Percentiles rank a stretch among this genome's conserved stretches.
Conservation (phyloP, 2,113 vertebrate species). For the Vulpes ferrilata region DNA sequence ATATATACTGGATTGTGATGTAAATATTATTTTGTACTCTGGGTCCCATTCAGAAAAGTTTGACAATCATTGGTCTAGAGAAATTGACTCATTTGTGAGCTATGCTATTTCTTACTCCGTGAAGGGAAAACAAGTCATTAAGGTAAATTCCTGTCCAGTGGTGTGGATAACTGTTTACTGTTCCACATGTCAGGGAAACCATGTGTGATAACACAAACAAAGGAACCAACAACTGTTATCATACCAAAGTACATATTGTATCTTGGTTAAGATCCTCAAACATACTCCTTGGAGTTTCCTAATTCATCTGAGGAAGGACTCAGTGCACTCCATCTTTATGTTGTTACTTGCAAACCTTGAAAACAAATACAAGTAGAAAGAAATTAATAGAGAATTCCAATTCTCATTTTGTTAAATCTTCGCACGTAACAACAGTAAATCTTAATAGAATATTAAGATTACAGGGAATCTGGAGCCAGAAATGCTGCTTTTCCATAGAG, state of each 20-base stretch:
- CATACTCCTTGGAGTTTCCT: conserved; percentile 22
- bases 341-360: conserved; percentile 70
- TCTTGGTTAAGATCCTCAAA: neutral
- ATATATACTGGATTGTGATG: neutral
- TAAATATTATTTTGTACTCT: neutral
- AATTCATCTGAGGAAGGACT: neutral
- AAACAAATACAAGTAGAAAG: conserved; percentile 53
- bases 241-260: neutral
- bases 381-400: conserved; percentile 35
- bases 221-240: neutral
- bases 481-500: conserved; percentile 27
- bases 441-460: conserved; percentile 1
- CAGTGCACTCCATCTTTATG: neutral
- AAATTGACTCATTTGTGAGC: neutral
- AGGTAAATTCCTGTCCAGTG: neutral
- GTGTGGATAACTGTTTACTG: neutral
- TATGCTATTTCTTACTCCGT: neutral
- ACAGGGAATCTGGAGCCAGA: conserved; percentile 5
- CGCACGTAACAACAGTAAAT: neutral
- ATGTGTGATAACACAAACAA: neutral
- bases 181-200: neutral
- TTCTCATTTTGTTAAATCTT: conserved; percentile 44
- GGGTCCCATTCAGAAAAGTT: neutral
- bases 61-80: neutral
- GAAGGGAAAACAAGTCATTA: neutral